Evolutionary conservation across 2,797 vertebrate species (phyloP).

Genomic region (Tauraco hartlaubi): DNA sequence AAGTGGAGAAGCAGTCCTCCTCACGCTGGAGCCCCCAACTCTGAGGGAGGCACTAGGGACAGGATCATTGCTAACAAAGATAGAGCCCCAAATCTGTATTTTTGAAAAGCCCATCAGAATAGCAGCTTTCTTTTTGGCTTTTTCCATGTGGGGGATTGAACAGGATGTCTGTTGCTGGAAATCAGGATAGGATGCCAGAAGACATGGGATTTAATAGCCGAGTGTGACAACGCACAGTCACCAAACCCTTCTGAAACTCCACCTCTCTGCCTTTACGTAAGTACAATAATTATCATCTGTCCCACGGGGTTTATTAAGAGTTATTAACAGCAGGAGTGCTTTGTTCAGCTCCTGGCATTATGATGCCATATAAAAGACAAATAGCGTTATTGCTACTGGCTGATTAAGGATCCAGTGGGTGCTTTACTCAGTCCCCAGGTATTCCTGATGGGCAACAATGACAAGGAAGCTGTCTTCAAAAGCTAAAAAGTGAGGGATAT

Average conservation of each 20-base stretch:
- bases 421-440: not conserved
- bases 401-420: not conserved
- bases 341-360: not conserved
- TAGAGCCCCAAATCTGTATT: not conserved
- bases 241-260: not conserved
- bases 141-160: not conserved
- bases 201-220: not conserved
- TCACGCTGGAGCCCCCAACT: not conserved
- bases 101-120: not conserved
- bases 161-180: not conserved
- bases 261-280: not conserved
- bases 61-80: not conserved
- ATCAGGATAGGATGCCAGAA: not conserved
- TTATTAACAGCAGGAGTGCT: not conserved
- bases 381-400: not conserved
- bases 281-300: not conserved
- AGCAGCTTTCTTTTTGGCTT: not conserved
- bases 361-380: not conserved
- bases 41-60: not conserved
- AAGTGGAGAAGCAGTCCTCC: not conserved
- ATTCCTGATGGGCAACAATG: not conserved
- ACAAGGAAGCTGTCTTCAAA: not conserved
- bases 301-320: not conserved
- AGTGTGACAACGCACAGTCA: not conserved
- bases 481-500: not conserved